Conservation (phyloP, 2,113 vertebrate genomes). For the Gnathochromis pfefferi region DNA sequence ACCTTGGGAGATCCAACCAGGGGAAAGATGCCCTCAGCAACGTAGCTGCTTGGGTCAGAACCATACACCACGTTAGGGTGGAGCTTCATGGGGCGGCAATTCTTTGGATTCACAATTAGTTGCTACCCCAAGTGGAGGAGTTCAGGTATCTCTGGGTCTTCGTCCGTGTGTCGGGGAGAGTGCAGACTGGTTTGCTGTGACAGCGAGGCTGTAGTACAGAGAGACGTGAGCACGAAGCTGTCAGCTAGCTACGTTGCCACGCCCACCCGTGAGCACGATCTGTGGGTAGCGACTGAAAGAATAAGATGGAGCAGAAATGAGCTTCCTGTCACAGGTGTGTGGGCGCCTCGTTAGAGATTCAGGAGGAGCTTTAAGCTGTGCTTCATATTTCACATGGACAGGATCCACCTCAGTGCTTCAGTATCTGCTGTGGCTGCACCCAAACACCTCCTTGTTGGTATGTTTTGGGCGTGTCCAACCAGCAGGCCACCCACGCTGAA, state of each 20-base stretch:
- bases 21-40: not conserved
- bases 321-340: rapidly evolving
- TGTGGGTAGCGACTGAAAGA: not conserved
- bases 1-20: not conserved
- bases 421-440: not conserved
- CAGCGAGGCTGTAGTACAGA: not conserved
- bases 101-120: not conserved
- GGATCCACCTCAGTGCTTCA: not conserved
- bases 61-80: not conserved
- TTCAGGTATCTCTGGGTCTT: not conserved
- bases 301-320: not conserved
- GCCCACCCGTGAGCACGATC: not conserved
- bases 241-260: not conserved
- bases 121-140: not conserved
- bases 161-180: rapidly evolving
- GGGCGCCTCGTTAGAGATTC: rapidly evolving
- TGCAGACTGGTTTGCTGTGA: not conserved
- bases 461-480: rapidly evolving
- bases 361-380: not conserved
- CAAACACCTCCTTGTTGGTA: not conserved
- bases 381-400: not conserved
- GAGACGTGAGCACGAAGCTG: not conserved
- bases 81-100: not conserved
- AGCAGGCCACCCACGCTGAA: rapidly evolving
- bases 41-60: not conserved